These are phyloP conservation scores for Nomada goodeniana DNA, from an alignment of 2,888 invertebrate species.

Conservation along the genomic window DNA sequence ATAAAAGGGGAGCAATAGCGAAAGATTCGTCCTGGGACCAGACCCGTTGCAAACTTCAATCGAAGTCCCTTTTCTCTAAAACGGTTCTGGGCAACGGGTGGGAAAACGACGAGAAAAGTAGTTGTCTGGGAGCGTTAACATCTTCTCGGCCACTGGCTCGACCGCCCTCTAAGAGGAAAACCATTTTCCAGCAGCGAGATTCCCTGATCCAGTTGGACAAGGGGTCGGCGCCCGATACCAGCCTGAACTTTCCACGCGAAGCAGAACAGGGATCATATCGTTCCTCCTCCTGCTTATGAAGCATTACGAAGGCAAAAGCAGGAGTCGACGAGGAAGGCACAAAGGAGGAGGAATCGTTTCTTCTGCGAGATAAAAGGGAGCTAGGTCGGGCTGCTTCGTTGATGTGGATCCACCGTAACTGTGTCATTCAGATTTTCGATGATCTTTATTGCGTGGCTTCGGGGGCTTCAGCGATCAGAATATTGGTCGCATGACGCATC, in stretches of 20 bases:
- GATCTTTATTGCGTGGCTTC: background rate
- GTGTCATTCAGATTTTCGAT: background rate
- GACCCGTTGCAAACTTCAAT: conserved; percentile 10
- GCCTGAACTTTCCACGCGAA: conserved; percentile 60
- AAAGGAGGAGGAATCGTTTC: conserved; percentile 12
- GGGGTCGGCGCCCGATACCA: conserved; percentile 33
- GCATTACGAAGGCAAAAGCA: conserved; percentile 51
- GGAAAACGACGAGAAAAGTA: conserved; percentile 70
- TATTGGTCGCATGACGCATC: conserved; percentile 4
- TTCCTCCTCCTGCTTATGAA: conserved; percentile 30
- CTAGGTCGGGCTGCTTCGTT: background rate
- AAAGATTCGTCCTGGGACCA: conserved; percentile 15
- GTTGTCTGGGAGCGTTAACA: conserved; percentile 70
- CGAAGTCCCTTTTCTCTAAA: background rate
- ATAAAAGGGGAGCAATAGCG: conserved; percentile 8
- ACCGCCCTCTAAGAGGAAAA: conserved; percentile 43
- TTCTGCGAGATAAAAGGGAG: background rate
- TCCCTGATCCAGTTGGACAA: conserved; percentile 62
- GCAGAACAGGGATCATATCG: conserved; percentile 58
- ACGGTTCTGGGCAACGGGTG: conserved; percentile 49
- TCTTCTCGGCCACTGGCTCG: conserved; percentile 56
- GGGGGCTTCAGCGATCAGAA: conserved; percentile 1
- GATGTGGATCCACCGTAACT: background rate
- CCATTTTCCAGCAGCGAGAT: conserved; percentile 63
- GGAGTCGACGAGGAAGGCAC: background rate